Percentiles rank a stretch among this genome's conserved stretches.
These are phyloP conservation scores for Trachelus iudaicus DNA, from an alignment of 2,888 invertebrate species.

Conservation along the genomic window DNA sequence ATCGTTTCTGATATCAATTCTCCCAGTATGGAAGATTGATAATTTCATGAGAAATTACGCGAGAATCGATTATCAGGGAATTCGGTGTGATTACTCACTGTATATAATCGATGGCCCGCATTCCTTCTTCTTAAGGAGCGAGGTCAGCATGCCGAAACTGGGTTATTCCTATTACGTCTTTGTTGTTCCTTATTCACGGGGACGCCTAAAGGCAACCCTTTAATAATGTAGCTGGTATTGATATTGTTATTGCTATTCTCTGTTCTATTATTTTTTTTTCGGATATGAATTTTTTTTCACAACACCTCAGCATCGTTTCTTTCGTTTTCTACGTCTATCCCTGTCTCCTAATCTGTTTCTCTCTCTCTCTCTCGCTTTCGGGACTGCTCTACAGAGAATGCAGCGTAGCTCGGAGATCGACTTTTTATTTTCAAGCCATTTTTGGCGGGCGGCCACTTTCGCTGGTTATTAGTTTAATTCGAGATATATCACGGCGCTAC, in stretches of 20 bases:
- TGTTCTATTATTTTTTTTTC: neutral
- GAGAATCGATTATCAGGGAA: neutral
- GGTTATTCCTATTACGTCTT: neutral
- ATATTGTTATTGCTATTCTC: neutral
- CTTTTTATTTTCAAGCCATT: conserved; percentile 59
- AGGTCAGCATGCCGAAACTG: neutral
- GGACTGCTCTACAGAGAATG: neutral
- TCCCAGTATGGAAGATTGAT: neutral
- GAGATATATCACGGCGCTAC: conserved; percentile 41
- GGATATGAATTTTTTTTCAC: neutral
- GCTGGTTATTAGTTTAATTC: conserved; percentile 61
- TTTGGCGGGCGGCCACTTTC: conserved; percentile 59
- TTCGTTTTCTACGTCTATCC: no score
- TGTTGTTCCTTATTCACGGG: neutral
- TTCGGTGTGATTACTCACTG: neutral
- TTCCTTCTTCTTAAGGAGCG: neutral
- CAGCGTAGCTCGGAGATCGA: conserved; percentile 5
- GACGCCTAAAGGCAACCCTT: neutral
- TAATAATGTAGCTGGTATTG: neutral
- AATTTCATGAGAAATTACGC: neutral
- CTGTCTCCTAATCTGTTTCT: neutral
- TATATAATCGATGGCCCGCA: neutral
- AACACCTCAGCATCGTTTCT: neutral
- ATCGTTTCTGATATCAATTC: neutral
- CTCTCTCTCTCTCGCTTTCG: neutral